Evolutionary conservation across 2,113 vertebrate species (phyloP), one percentile per base, ranked within the genome.

Genomic region (Stigmatopora nigra): DNA sequence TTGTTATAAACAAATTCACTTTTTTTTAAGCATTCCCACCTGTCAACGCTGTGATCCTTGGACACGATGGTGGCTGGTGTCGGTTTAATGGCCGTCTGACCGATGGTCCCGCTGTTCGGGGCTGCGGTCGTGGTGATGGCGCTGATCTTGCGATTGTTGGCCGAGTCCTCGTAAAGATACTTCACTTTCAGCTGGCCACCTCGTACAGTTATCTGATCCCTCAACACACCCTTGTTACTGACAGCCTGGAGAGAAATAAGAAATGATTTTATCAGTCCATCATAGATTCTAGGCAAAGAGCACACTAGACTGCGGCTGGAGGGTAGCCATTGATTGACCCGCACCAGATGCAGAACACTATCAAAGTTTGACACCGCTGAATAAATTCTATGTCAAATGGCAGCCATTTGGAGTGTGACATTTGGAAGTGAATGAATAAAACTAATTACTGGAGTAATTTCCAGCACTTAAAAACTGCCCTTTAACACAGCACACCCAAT

Each of bases 151-250:
- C 90, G 89, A 81, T 90, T 95, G 82, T 92, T 92, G 70, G 75
- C 65, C 1, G 91, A 87, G 81, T 99, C 96, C 78, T 99, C 95
- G 76, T 94, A 97, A 41, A 97, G 74, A 63, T 98, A 94, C 78
- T 97, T 95, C 60, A 96, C 92, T 87, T 97, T 98, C 78, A 97
- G 87, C 67, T 93, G 93, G 47, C 89, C 83, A 67, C 90, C 89
- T 62, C 91, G 91, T 72, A 81, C 71, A 16, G 85, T 72, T 19
- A 91, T 88, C 67, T 92, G 93, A 78, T 95, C 94, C 84, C 92
- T 93, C 90, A 93, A 89, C 1, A 83, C 77, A 13, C 90, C 72
- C 72, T 93, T 94, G 86, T 87, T 91, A 72, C 76, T 72, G 51
- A 86, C 82, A 63, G 74, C 82, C 91, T 92, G 49, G 57, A 19